Conservation (phyloP, 2,113 vertebrate species). For the Sturnira hondurensis region DNA sequence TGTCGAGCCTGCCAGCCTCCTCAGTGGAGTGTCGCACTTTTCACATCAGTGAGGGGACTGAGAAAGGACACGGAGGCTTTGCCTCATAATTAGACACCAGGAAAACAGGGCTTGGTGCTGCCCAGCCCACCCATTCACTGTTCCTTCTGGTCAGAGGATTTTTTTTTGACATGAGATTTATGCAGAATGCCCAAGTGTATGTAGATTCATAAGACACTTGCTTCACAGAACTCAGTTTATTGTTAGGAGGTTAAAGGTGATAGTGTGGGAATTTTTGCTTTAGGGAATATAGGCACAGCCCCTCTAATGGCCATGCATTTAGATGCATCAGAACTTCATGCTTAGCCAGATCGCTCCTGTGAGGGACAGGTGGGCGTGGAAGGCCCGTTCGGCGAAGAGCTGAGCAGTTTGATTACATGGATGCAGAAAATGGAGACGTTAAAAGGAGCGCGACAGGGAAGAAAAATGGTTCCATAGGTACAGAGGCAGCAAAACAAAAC, state of each 20-base stretch:
- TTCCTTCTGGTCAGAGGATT: neutral
- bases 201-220: neutral
- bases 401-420: neutral
- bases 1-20: neutral
- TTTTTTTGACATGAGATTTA: neutral
- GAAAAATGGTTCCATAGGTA: neutral
- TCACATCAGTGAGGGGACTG: neutral
- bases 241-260: neutral
- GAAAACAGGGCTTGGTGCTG: neutral
- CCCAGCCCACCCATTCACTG: fast-evolving
- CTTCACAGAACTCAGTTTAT: neutral
- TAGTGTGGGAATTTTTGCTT: neutral
- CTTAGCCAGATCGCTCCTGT: neutral
- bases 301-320: neutral
- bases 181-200: neutral
- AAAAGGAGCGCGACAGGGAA: neutral
- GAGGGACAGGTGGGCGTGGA: neutral
- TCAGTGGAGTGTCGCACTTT: neutral
- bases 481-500: neutral
- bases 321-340: neutral
- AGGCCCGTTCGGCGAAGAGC: neutral
- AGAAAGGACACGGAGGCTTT: neutral
- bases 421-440: neutral
- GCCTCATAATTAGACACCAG: neutral
- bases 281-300: neutral